Base-by-base conservation (phyloP, 2,888 invertebrate species). In the Habrosyne pyritoides region DNA sequence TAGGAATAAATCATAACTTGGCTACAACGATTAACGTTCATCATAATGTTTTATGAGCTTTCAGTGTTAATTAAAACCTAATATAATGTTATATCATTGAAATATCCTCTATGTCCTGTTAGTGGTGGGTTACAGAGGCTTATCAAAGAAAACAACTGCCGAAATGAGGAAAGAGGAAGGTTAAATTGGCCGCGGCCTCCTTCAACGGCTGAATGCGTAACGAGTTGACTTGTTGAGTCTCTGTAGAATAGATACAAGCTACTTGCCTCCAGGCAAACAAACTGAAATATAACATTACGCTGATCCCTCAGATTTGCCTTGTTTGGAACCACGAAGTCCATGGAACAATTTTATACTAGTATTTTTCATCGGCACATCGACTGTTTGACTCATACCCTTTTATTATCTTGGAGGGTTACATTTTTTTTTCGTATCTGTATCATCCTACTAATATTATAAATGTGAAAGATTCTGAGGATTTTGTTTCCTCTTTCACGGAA, bases 171-270 rank as follows among this genome's bases (percentile, higher is more conserved):
- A 66, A 61, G 52, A 63, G 42, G 55, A 49, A 56, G 49, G 53
- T 59, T 53, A 61, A 71, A 71, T 68, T 66, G 57, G 56, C 64
- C 54, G 53, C 63, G 62, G 67, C 61, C 60, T 57, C 53, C 59
- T 53, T 63, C 60, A 61, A 58, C 56, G 63, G 60, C 64, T 66
- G 66, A 70, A 71, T 75, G 66, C 60, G 56, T 68, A 63, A 66
- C 62, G 59, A 72, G 60, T 49, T 67, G 57, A 53, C 61, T 60
- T 61, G 50, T 57, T 55, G 53, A 47, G 57, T 21, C 18, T 21
- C 60, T 47, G 59, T 61, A 54, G 59, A 53, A 57, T 42, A 22
- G 33, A 49, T 10, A 28, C 14, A 18, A 18, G 18, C n/a, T 49
- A 28, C 28, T 36, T 36, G 0, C 14, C 36, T 42, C 8, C 12